These are phyloP conservation scores for Urocitellus parryii DNA, from an alignment of 2,113 vertebrate species.

Conservation along the genomic window DNA sequence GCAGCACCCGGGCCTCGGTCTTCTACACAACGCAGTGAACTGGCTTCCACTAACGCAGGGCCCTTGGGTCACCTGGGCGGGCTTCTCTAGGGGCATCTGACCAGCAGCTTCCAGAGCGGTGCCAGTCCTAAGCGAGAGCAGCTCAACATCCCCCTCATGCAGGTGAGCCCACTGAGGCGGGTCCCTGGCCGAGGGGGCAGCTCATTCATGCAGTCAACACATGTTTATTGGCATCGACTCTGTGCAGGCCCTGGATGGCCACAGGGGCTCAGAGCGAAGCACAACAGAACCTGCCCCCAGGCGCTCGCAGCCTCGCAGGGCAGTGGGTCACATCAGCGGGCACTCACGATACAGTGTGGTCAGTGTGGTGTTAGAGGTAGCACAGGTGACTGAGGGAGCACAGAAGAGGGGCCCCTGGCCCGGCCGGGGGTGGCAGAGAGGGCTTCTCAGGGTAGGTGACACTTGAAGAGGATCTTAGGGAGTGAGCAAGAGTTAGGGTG, in stretches of 20 bases:
- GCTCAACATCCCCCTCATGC: not conserved
- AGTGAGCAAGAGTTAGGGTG: slow-evolving; percentile 50
- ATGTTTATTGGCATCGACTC: slow-evolving; percentile 72
- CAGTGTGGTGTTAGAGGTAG: slow-evolving; percentile 82
- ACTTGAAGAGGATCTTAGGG: not conserved
- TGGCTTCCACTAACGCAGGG: not conserved
- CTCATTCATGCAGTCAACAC: slow-evolving; percentile 72
- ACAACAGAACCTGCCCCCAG: not conserved
- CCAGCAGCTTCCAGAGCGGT: not conserved
- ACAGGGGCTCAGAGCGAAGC: not conserved
- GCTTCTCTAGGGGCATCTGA: not conserved
- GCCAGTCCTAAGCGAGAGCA: rapidly evolving
- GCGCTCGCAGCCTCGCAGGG: not conserved
- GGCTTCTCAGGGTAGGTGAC: slow-evolving; percentile 57
- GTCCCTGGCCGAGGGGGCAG: not conserved
- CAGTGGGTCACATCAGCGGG: not conserved
- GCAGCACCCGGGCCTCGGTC: not conserved
- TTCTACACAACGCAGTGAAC: rapidly evolving
- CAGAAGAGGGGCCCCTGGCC: slow-evolving; percentile 68
- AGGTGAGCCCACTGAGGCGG: not conserved
- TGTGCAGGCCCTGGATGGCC: slow-evolving; percentile 13
- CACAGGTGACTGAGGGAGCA: slow-evolving; percentile 69
- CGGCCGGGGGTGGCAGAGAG: not conserved
- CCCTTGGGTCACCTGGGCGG: not conserved
- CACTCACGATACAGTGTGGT: slow-evolving; percentile 75